These are phyloP conservation scores for Karalla daura DNA, from an alignment of 2,797 vertebrate species.

Conservation along the genomic window DNA sequence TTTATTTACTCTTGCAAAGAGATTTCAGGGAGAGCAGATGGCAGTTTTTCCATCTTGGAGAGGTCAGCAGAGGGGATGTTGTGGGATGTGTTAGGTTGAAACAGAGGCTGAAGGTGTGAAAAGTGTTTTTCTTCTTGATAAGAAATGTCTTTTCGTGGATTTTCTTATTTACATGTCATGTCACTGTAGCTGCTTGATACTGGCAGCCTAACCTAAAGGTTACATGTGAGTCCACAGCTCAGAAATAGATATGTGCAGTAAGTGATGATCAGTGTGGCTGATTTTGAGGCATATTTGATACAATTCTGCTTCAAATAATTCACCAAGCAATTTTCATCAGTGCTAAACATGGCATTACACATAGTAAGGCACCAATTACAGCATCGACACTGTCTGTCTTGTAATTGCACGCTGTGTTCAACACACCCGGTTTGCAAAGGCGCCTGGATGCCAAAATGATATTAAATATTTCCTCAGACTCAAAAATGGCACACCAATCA, in stretches of 20 bases:
- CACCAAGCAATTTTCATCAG: background rate
- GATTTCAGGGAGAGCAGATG: background rate
- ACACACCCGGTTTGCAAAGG: background rate
- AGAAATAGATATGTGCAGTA: background rate
- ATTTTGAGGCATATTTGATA: background rate
- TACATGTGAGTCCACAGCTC: background rate
- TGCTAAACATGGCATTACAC: background rate
- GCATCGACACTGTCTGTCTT: too few relatives aligned
- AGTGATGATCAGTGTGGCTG: too few relatives aligned
- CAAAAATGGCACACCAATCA: background rate
- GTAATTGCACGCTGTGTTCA: too few relatives aligned
- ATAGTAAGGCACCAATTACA: background rate
- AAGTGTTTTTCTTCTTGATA: background rate
- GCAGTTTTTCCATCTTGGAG: background rate
- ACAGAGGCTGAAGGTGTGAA: too few relatives aligned
- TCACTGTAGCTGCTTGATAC: too few relatives aligned
- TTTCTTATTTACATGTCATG: too few relatives aligned
- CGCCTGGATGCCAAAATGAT: background rate
- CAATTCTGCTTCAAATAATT: background rate
- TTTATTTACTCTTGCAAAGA: background rate
- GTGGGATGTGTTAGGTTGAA: background rate
- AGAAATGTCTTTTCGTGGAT: background rate
- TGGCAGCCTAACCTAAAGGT: background rate
- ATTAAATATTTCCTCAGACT: background rate
- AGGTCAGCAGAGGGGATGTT: background rate